Evolutionary conservation across 2,888 invertebrate species (phyloP), one percentile per base, ranked within the genome.

Genomic region (Orthosia incerta): DNA sequence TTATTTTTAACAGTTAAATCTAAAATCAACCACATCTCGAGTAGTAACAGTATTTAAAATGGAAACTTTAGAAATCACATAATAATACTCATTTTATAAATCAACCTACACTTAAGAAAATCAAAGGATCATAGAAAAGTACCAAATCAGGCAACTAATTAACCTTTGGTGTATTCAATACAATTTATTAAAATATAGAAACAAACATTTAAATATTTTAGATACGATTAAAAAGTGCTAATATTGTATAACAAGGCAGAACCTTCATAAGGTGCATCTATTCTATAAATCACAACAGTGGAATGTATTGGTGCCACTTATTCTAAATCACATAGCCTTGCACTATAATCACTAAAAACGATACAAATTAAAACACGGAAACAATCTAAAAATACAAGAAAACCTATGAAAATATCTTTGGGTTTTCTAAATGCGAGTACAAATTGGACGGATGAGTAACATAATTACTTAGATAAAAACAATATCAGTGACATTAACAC

Each of bases 321-420:
- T 75, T 90, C 92, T 94, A 95, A 91, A 95, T 96, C 96, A 96
- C 96, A 94, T 93, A 94, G 93, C 93, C 92, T 94, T 94, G 90
- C 88, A 89, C 89, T 90, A 87, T 76, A 81, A 80, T 62, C 55
- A 82, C 87, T 90, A 89, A 90, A 79, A 86, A 86, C 74, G 74
- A 82, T 82, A 86, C 86, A 89, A 88, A 85, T 84, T 88, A 90
- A 88, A 89, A 90, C 83, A 76, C 80, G 81, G 76, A 86, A 80
- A 85, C 88, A 87, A 86, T 87, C 78, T 86, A 87, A 86, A 87
- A 88, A 86, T 80, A 79, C 60, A 84, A 86, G 86, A 88, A 90
- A 91, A 87, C 89, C 90, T 89, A 90, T 80, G 80, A 88, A 89
- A 81, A 87, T 86, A 92, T 95, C 95, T 95, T 95, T 95, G 94